Evolutionary conservation across 2,113 vertebrate species (phyloP).

Genomic region (Hipposideros armiger): DNA sequence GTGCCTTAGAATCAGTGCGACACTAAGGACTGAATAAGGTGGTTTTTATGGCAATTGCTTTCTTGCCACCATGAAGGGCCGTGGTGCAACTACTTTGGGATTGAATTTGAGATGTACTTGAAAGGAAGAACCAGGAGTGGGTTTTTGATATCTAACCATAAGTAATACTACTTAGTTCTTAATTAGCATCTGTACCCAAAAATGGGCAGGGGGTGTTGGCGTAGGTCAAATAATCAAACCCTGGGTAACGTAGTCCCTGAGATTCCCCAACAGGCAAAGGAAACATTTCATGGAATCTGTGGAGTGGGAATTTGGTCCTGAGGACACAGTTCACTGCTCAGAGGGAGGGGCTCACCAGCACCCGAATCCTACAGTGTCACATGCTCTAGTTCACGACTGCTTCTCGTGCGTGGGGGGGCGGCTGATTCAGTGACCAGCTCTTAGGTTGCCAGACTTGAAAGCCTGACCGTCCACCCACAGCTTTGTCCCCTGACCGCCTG

Average conservation of each 20-base stretch:
- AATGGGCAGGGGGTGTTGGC: too few species aligned
- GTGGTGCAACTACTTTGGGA: rapidly evolving
- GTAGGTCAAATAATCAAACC: not conserved
- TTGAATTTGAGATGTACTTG: not conserved
- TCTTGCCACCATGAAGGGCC: not conserved
- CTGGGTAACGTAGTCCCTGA: not conserved
- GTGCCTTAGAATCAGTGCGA: not conserved
- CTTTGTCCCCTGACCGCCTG: rapidly evolving
- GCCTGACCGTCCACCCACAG: not conserved
- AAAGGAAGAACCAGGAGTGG: not conserved
- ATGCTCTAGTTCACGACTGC: too few species aligned
- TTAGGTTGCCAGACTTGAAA: not conserved
- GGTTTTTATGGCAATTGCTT: rapidly evolving
- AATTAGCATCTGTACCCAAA: not conserved
- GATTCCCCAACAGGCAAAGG: not conserved
- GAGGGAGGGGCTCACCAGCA: too few species aligned
- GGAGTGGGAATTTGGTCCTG: too few species aligned
- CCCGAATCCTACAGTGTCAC: too few species aligned
- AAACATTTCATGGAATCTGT: too few species aligned
- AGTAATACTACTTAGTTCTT: not conserved
- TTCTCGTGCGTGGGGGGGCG: rapidly evolving
- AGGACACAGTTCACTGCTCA: too few species aligned
- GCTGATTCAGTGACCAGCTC: not conserved
- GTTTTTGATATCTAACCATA: not conserved
- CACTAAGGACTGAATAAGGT: too few species aligned